phyloP scores from a whole-genome alignment of 2,888 invertebrate genomes.

The Epiblema foenella region DNA sequence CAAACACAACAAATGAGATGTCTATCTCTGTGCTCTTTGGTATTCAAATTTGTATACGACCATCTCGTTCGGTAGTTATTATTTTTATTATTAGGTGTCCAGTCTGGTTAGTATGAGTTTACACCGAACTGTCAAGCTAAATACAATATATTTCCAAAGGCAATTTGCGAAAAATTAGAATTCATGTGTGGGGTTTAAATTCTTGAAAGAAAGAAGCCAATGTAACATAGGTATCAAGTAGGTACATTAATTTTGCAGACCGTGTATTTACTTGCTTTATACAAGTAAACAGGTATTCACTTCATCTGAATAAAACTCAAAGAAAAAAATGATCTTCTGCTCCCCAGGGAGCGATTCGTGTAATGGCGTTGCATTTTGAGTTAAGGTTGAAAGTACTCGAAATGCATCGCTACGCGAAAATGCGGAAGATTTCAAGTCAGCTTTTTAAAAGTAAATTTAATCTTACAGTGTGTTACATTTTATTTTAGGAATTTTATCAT shows the following conservation, averaged over 20 bases:
- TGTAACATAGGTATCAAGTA: not conserved
- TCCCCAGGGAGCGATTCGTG: constrained; percentile 50
- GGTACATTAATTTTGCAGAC: not conserved
- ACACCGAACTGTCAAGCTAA: not conserved
- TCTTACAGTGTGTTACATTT: not conserved
- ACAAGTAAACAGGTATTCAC: constrained; percentile 54
- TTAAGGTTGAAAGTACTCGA: constrained; percentile 58
- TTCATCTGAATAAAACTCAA: constrained; percentile 53
- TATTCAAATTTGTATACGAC: too few species aligned
- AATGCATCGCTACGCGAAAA: constrained; percentile 54
- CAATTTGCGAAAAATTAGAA: not conserved
- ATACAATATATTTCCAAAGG: not conserved
- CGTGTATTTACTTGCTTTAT: constrained; percentile 37
- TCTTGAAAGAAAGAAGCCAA: not conserved
- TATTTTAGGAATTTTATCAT: not conserved
- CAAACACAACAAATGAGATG: too few species aligned
- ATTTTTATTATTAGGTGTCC: too few species aligned
- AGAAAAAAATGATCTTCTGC: constrained; percentile 48
- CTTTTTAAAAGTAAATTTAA: constrained; percentile 52
- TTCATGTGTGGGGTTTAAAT: not conserved
- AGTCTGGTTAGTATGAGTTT: too few species aligned
- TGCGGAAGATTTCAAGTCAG: constrained; percentile 56
- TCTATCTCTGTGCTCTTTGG: too few species aligned
- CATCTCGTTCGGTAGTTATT: too few species aligned
- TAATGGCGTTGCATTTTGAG: constrained; percentile 63